Percentiles rank a stretch among this genome's conserved stretches.
phyloP scores from a whole-genome alignment of 2,888 invertebrate genomes.

The Thelaira solivaga region DNA sequence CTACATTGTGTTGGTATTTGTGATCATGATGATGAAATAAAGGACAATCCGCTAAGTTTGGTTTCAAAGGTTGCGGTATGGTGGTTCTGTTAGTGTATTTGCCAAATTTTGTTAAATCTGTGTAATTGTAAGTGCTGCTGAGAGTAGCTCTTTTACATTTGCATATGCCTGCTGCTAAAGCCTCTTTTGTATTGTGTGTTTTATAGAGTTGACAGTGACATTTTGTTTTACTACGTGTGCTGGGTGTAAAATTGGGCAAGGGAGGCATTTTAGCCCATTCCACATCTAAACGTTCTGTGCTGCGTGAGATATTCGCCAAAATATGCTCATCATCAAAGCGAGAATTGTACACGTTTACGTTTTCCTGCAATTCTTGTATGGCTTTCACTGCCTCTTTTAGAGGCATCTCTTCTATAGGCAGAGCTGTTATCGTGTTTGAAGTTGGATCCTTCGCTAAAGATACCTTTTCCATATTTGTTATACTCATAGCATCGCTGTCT shows the following conservation, averaged over 20 bases:
- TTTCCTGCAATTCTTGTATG: slow-evolving; percentile 62
- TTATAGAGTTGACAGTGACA: slow-evolving; percentile 63
- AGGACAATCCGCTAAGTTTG: slow-evolving; percentile 29
- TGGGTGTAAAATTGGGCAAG: slow-evolving; percentile 66
- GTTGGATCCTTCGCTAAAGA: neutral
- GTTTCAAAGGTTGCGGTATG: slow-evolving; percentile 54
- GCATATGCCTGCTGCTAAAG: neutral
- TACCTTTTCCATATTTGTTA: neutral
- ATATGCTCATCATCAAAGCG: slow-evolving; percentile 70
- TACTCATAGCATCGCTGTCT: slow-evolving; percentile 28
- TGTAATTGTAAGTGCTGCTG: neutral
- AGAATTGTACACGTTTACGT: slow-evolving; percentile 71
- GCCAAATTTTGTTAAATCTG: slow-evolving; percentile 50
- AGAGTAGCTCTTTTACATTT: slow-evolving; percentile 29
- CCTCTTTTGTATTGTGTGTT: neutral
- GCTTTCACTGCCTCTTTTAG: neutral
- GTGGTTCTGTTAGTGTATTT: slow-evolving; percentile 33
- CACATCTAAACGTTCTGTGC: slow-evolving; percentile 69
- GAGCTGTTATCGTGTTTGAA: neutral
- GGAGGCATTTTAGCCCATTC: slow-evolving; percentile 73
- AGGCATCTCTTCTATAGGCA: neutral
- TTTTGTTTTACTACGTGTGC: slow-evolving; percentile 40
- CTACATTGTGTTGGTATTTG: slow-evolving; percentile 67
- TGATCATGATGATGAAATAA: slow-evolving; percentile 65
- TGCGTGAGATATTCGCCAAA: slow-evolving; percentile 70